phyloP scores from a whole-genome alignment of 1,140 invertebrate genomes.

The Phenacoccus solenopsis region DNA sequence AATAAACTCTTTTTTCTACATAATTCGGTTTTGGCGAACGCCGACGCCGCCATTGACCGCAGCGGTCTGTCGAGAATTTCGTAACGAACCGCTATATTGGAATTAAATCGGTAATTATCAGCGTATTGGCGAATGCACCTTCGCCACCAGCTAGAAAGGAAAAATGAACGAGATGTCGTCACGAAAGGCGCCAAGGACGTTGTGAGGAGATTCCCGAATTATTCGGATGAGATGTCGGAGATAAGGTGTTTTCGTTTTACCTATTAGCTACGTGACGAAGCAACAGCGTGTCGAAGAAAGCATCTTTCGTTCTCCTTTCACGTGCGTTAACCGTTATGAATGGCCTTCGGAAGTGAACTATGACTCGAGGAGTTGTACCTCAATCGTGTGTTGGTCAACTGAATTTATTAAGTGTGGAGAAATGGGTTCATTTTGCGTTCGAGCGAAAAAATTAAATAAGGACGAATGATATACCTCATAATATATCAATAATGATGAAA shows the following conservation, averaged over 20 bases:
- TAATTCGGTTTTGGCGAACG: too few relatives aligned
- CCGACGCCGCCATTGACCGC: too few relatives aligned
- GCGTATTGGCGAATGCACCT: neutral
- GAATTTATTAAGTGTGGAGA: neutral
- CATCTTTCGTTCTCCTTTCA: too few relatives aligned
- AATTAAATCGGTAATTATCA: neutral
- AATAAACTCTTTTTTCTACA: too few relatives aligned
- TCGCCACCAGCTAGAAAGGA: neutral
- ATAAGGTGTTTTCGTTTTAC: neutral
- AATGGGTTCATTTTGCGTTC: neutral
- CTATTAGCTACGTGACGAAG: too few relatives aligned
- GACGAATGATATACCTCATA: too few relatives aligned
- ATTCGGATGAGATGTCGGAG: neutral
- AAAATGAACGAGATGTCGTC: neutral
- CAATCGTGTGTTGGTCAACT: neutral
- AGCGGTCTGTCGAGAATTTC: too few relatives aligned
- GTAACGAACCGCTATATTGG: conserved; percentile 1
- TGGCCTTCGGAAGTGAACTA: conserved; percentile 1
- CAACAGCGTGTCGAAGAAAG: too few relatives aligned
- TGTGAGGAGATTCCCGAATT: neutral
- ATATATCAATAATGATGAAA: too few relatives aligned
- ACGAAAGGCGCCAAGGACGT: neutral
- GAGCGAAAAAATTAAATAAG: too few relatives aligned
- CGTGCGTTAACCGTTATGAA: too few relatives aligned
- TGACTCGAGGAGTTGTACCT: neutral